Evolutionary conservation across 2,888 invertebrate species (phyloP).

Genomic region (Heteropelma amictum): DNA sequence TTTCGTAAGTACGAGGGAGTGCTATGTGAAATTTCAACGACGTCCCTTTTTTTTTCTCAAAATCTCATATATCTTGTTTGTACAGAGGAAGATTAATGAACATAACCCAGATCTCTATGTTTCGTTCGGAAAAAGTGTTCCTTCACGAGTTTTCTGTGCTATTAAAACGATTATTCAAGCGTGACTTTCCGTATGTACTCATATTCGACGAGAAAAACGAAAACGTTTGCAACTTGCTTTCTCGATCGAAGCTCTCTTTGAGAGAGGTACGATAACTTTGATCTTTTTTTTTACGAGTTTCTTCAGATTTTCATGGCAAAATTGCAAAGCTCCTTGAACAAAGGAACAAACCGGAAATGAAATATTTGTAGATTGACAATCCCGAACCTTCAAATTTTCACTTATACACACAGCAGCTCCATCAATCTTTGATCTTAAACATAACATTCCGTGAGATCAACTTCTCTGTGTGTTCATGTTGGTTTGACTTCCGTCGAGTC

Average conservation of each 20-base stretch:
- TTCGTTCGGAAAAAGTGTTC: constrained; percentile 9
- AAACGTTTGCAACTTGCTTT: constrained; percentile 63
- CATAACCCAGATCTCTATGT: too few relatives aligned
- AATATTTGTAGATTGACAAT: background rate
- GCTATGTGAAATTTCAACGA: background rate
- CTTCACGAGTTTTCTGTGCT: constrained; percentile 3
- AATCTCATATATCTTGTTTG: too few relatives aligned
- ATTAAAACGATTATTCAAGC: constrained; percentile 22
- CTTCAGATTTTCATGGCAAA: constrained; percentile 7
- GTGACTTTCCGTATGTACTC: constrained; percentile 50
- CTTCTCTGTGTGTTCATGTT: constrained; percentile 65
- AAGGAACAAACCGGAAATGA: background rate
- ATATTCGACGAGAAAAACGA: constrained; percentile 66
- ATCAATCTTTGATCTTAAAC: constrained; percentile 46
- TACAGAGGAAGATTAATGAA: too few relatives aligned
- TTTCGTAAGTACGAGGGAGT: constrained; percentile 59
- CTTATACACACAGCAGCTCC: constrained; percentile 39
- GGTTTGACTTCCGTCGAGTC: constrained; percentile 69
- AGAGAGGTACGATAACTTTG: constrained; percentile 50
- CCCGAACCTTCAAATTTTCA: background rate
- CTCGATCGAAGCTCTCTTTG: constrained; percentile 38
- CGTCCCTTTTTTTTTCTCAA: background rate
- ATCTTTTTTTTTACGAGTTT: background rate
- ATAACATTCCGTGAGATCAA: constrained; percentile 17
- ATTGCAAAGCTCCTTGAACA: background rate